phyloP scores from a whole-genome alignment of 2,888 invertebrate genomes.

The Helicoverpa assulta region DNA sequence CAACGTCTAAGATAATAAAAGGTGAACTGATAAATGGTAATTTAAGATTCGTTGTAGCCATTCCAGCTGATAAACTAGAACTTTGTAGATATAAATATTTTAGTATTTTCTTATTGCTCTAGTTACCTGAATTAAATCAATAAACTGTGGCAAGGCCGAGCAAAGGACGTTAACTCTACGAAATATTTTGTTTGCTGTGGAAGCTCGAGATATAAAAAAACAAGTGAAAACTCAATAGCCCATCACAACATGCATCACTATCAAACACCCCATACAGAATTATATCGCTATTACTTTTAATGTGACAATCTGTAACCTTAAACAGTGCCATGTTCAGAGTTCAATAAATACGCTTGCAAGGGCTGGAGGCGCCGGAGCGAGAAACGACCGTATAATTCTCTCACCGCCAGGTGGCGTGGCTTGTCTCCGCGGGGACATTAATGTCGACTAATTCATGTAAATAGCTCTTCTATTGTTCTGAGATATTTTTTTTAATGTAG shows the following conservation, averaged over 20 bases:
- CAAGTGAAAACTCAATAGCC: too few relatives aligned
- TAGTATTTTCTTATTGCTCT: too few relatives aligned
- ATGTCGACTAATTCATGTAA: slow-evolving; percentile 89
- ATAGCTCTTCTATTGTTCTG: slow-evolving; percentile 79
- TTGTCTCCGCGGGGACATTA: slow-evolving; percentile 87
- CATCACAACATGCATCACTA: not conserved
- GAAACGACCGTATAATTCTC: slow-evolving; percentile 88
- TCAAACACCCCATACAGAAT: slow-evolving; percentile 28
- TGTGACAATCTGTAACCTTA: slow-evolving; percentile 51
- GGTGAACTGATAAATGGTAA: too few relatives aligned
- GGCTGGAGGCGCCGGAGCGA: slow-evolving; percentile 81
- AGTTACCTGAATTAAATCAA: too few relatives aligned
- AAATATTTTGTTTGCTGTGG: too few relatives aligned
- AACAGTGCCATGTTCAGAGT: slow-evolving; percentile 41
- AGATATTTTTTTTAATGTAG: slow-evolving; percentile 73
- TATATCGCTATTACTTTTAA: slow-evolving; percentile 51
- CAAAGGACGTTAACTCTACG: too few relatives aligned
- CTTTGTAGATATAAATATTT: too few relatives aligned
- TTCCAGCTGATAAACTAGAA: too few relatives aligned
- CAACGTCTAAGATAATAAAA: not conserved
- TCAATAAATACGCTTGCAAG: slow-evolving; percentile 69
- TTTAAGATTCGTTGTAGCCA: too few relatives aligned
- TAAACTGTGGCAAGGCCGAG: too few relatives aligned
- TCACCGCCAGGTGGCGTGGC: slow-evolving; percentile 84
- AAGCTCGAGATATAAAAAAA: too few relatives aligned